Evolutionary conservation across 2,888 invertebrate species (phyloP).

Genomic region (Loripinus fragilis): DNA sequence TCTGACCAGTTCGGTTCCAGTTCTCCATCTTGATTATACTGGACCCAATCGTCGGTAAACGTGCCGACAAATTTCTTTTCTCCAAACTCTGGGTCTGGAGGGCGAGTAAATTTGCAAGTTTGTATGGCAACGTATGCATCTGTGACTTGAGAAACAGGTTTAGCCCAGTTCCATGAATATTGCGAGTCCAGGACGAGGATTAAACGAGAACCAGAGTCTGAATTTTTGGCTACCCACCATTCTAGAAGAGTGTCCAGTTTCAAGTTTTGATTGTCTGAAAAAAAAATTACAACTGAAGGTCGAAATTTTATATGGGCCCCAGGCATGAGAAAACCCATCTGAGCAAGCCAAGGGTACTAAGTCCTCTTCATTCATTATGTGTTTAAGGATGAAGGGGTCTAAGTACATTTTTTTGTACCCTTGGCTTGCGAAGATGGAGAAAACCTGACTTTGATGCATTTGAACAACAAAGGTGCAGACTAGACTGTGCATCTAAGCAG

Average conservation of each 20-base stretch:
- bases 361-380: too few relatives aligned
- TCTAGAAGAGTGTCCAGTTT: slow-evolving; percentile 76
- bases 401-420: too few relatives aligned
- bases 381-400: too few relatives aligned
- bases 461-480: too few relatives aligned
- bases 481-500: too few relatives aligned
- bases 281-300: too few relatives aligned
- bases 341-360: too few relatives aligned
- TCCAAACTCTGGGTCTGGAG: slow-evolving; percentile 67
- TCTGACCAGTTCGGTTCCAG: slow-evolving; percentile 71
- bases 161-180: slow-evolving; percentile 79
- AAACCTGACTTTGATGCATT: too few relatives aligned
- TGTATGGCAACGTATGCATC: slow-evolving; percentile 79
- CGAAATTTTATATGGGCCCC: too few relatives aligned
- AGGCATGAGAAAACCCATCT: too few relatives aligned
- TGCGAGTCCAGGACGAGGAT: slow-evolving; percentile 80
- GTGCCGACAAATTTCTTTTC: slow-evolving; percentile 70
- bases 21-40: slow-evolving; percentile 74
- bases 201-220: slow-evolving; percentile 74
- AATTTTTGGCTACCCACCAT: slow-evolving; percentile 78
- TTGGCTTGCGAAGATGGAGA: too few relatives aligned
- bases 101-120: slow-evolving; percentile 71
- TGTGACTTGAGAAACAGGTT: slow-evolving; percentile 61
- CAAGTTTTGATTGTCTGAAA: slow-evolving; percentile 74
- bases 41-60: slow-evolving; percentile 80